These are phyloP conservation scores for Neocrepidodera transversa DNA, from an alignment of 2,888 invertebrate genomes.

Conservation along the genomic window DNA sequence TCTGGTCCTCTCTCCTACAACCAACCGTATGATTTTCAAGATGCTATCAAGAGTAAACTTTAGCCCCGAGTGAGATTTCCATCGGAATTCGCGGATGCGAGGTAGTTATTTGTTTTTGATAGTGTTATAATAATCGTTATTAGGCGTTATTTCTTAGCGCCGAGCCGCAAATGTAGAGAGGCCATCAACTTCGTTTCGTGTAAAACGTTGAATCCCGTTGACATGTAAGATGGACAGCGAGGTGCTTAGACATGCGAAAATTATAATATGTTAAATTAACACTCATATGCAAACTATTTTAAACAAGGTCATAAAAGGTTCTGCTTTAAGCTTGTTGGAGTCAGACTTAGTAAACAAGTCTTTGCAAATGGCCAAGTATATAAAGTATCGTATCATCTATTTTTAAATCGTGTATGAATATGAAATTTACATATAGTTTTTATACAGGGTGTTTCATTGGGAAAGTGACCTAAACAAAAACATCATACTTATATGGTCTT, in stretches of 20 bases:
- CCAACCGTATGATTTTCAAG: slow-evolving; percentile 6
- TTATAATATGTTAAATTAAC: background rate
- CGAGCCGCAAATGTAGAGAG: background rate
- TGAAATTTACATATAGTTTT: no score
- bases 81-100: slow-evolving; percentile 9
- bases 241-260: background rate
- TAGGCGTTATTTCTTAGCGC: slow-evolving; percentile 5
- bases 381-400: no score
- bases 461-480: no score
- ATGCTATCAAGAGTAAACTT: slow-evolving; percentile 10
- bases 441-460: no score
- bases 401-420: no score
- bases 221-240: background rate
- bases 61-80: slow-evolving; percentile 13
- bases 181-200: slow-evolving; percentile 1
- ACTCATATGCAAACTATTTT: background rate
- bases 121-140: slow-evolving; percentile 19
- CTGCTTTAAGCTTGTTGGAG: no score
- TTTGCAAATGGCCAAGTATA: no score
- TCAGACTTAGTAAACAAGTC: no score
- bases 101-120: slow-evolving; percentile 20
- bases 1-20: slow-evolving; percentile 5
- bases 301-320: no score
- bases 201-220: slow-evolving; percentile 10
- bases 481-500: no score